Evolutionary conservation across 2,113 vertebrate species (phyloP), one percentile per base, ranked within the genome.

Genomic region (Pluvianellus socialis): DNA sequence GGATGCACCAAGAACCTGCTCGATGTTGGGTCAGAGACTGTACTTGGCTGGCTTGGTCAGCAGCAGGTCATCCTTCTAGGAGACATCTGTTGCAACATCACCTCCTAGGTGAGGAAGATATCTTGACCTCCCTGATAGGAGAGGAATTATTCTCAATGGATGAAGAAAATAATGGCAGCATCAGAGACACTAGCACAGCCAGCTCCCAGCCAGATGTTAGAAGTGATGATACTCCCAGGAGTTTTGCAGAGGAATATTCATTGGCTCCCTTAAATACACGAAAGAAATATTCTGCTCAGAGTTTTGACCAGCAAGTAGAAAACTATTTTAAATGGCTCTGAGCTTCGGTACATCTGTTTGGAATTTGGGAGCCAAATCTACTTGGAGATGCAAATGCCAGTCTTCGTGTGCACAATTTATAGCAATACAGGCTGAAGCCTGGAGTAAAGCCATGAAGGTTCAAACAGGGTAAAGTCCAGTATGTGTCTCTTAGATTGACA

Each of bases 281-380:
- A n/a, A 85, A 86, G 47, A 79, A 63, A 42, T 91, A 73, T 8
- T 95, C 94, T 82, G 77, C 86, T 47, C 80, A 55, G 74, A 27
- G 21, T 79, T 97, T 97, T 79, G 73, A 97, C n/a, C 49, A 72
- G 22, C 89, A 70, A 21, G 95, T 97, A 58, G 86, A 95, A 79
- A 85, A 62, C 27, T 95, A 58, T 24, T 35, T 95, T 19, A 82
- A 85, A 68, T 13, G 4, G 22, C 38, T 72, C n/a, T 94, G 74
- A 96, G 42, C n/a, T 92, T 84, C 53, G 58, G 14, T n/a, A n/a
- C 18, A 17, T 63, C 72, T 73, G 33, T 53, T 65, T 79, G n/a
- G 71, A 56, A 59, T 81, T 79, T 88, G n/a, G 22, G 58, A 75
- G 16, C 19, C 24, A 53, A 52, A 81, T 74, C 11, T 88, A 35